Conservation (phyloP, 2,797 vertebrate genomes). For the Anableps anableps region DNA sequence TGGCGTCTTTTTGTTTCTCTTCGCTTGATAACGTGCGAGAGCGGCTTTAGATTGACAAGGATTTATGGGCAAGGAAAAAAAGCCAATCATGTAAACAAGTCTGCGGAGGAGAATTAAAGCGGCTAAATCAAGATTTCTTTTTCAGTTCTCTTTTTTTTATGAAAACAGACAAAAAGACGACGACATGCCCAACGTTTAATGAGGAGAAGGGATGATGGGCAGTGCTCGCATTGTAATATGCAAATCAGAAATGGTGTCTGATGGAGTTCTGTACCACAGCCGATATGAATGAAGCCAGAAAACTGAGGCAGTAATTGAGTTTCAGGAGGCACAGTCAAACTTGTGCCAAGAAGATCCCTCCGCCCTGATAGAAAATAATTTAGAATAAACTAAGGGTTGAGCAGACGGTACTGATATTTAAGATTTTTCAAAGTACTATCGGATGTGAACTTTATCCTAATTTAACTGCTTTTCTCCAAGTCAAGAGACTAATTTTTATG, state of each 20-base stretch:
- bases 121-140: constrained; percentile 66
- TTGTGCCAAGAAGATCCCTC: constrained; percentile 20
- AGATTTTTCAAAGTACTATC: neutral
- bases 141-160: constrained; percentile 47
- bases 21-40: constrained; percentile 78
- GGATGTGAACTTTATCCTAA: neutral
- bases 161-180: constrained; percentile 63
- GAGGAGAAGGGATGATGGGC: constrained; percentile 77
- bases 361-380: neutral
- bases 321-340: constrained; percentile 51
- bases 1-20: constrained; percentile 76
- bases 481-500: neutral
- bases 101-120: constrained; percentile 76
- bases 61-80: constrained; percentile 74
- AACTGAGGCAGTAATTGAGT: constrained; percentile 75
- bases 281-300: constrained; percentile 52
- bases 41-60: constrained; percentile 83
- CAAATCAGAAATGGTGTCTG: constrained; percentile 72
- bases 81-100: constrained; percentile 81
- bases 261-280: constrained; percentile 70
- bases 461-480: neutral
- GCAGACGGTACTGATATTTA: neutral
- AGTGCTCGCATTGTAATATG: constrained; percentile 74
- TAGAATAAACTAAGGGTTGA: neutral
- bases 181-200: constrained; percentile 74